A percentile compares a stretch with the other conserved stretches of the same genome.
Evolutionary conservation across 2,113 vertebrate genomes (phyloP).

Genomic region (Podiceps cristatus): DNA sequence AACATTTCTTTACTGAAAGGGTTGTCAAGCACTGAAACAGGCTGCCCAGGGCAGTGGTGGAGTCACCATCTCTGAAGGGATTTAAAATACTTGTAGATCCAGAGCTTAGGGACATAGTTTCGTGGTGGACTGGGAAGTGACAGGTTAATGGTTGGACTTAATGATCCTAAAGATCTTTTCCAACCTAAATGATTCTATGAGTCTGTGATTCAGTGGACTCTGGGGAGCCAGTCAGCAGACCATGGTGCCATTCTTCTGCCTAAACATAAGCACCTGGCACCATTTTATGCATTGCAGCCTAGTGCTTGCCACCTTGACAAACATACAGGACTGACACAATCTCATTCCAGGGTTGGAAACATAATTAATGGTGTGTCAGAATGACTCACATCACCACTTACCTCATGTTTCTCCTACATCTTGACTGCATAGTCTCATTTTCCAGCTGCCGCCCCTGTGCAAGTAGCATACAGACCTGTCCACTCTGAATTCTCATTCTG

Average conservation of each 20-base stretch:
- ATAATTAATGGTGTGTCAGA: background rate
- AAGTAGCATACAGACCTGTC: background rate
- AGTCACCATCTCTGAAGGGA: too few species aligned
- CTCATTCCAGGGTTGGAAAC: slow-evolving; percentile 7
- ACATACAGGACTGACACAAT: background rate
- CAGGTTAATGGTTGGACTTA: too few species aligned
- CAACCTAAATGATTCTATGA: too few species aligned
- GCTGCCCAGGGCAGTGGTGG: too few species aligned
- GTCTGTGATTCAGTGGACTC: too few species aligned
- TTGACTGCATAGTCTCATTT: background rate
- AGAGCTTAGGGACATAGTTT: too few species aligned
- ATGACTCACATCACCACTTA: background rate
- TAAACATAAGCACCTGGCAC: background rate
- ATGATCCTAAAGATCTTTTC: too few species aligned
- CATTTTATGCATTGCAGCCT: background rate
- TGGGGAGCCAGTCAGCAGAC: background rate
- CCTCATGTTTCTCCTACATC: background rate
- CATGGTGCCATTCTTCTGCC: background rate
- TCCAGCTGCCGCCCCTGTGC: background rate
- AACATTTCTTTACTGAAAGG: too few species aligned
- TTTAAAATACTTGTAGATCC: too few species aligned
- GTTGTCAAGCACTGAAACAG: too few species aligned
- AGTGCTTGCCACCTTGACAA: background rate
- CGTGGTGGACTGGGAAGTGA: too few species aligned
- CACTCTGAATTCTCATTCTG: background rate